Evolutionary conservation across 2,888 invertebrate species (phyloP).

Genomic region (Lacanobia wlatinum): DNA sequence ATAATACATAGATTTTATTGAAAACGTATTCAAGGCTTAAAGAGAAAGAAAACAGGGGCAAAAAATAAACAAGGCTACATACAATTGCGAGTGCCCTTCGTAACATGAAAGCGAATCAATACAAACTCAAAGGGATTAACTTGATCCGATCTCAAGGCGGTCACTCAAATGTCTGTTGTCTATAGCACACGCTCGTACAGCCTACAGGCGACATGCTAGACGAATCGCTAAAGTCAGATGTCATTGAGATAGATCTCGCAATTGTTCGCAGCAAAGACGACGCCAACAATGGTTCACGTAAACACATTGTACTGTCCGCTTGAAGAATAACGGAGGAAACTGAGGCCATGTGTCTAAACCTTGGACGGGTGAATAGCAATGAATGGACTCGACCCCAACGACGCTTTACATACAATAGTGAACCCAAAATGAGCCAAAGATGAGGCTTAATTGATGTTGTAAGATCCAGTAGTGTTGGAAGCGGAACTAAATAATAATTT

Average conservation of each 20-base stretch:
- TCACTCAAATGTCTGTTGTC: constrained; percentile 34
- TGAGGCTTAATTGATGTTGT: constrained; percentile 64
- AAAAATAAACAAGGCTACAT: constrained; percentile 14
- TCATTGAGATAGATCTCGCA: constrained; percentile 85
- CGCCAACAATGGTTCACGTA: constrained; percentile 80
- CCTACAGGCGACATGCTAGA: constrained; percentile 70
- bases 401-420: constrained; percentile 67
- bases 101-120: constrained; percentile 16
- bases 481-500: constrained; percentile 81
- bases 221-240: constrained; percentile 81
- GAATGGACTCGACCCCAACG: constrained; percentile 61
- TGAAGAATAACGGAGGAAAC: constrained; percentile 85
- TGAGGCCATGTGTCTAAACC: constrained; percentile 83
- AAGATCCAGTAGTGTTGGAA: constrained; percentile 71
- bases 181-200: constrained; percentile 12
- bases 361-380: constrained; percentile 83
- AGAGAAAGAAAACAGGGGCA: not conserved
- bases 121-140: constrained; percentile 35
- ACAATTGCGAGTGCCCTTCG: not conserved
- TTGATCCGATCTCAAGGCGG: constrained; percentile 36
- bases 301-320: constrained; percentile 86
- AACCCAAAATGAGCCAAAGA: constrained; percentile 60
- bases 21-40: constrained; percentile 22
- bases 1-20: constrained; percentile 8
- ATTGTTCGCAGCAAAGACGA: constrained; percentile 73